Percentiles rank a stretch among this genome's conserved stretches.
phyloP scores from a whole-genome alignment of 2,888 invertebrate genomes.

The Drosophila pseudotalamancana region DNA sequence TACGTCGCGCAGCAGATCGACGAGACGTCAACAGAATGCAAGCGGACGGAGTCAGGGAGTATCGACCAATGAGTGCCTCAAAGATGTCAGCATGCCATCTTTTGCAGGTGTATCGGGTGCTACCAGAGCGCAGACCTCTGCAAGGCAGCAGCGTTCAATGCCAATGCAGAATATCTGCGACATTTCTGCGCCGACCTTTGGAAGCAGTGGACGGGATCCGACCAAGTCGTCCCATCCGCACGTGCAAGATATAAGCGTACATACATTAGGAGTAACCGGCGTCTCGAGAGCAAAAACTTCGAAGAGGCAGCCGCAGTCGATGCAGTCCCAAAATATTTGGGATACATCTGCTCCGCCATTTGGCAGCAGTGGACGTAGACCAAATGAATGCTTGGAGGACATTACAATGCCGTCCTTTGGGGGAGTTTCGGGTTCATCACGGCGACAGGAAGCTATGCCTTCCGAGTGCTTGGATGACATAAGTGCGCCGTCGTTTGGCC shows the following conservation, averaged over 20 bases:
- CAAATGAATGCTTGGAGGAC: conserved; percentile 9
- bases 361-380: background rate
- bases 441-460: background rate
- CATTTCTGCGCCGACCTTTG: conserved; percentile 5
- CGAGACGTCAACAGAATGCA: background rate
- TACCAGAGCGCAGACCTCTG: background rate
- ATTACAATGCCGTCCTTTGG: conserved; percentile 33
- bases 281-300: background rate
- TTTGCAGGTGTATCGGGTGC: conserved; percentile 11
- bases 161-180: conserved; percentile 15
- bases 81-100: conserved; percentile 28
- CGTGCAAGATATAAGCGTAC: conserved; percentile 23
- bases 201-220: conserved; percentile 4
- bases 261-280: conserved; percentile 13
- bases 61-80: conserved; percentile 1
- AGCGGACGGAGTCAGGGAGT: background rate
- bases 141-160: background rate
- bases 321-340: conserved; percentile 9
- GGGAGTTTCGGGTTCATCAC: conserved; percentile 4
- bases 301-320: background rate
- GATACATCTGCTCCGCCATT: conserved; percentile 13
- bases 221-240: background rate
- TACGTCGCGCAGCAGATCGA: background rate
- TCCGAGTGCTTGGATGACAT: background rate
- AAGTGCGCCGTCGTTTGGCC: background rate